phyloP scores from a whole-genome alignment of 2,888 invertebrate species.

The Drosophila flavopinicola region DNA sequence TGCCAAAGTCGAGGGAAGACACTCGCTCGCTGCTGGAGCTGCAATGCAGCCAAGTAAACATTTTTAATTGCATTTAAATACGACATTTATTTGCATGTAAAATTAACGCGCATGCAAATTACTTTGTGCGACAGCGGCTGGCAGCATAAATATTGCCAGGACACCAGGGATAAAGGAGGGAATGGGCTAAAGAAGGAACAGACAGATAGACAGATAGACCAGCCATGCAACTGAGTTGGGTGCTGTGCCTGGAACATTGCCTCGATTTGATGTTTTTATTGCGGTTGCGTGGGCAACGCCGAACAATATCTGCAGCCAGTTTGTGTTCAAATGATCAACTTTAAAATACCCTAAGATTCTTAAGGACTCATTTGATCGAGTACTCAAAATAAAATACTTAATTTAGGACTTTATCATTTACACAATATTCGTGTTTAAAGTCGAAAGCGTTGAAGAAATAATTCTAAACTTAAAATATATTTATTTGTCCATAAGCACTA shows the following conservation, averaged over 20 bases:
- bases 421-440: too few species aligned
- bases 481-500: too few species aligned
- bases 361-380: too few species aligned
- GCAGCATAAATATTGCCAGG: constrained; percentile 54
- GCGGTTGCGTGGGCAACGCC: constrained; percentile 60
- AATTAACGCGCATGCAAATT: constrained; percentile 82
- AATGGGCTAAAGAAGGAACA: neutral
- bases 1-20: constrained; percentile 29
- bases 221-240: constrained; percentile 9
- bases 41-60: constrained; percentile 75
- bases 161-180: neutral
- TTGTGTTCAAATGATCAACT: neutral
- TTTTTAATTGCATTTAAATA: constrained; percentile 84
- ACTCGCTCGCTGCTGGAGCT: constrained; percentile 32
- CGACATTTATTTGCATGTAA: constrained; percentile 83
- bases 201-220: constrained; percentile 18
- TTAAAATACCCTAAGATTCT: constrained; percentile 28
- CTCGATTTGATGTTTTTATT: constrained; percentile 48
- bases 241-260: neutral
- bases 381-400: too few species aligned
- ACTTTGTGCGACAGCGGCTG: constrained; percentile 60
- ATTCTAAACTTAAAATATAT: too few species aligned
- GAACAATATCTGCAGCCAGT: neutral
- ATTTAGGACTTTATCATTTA: too few species aligned
- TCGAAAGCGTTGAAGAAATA: too few species aligned